A percentile compares a stretch with the other conserved stretches of the same genome.
phyloP scores from a whole-genome alignment of 2,113 vertebrate genomes.

The Beaufortia kweichowensis region DNA sequence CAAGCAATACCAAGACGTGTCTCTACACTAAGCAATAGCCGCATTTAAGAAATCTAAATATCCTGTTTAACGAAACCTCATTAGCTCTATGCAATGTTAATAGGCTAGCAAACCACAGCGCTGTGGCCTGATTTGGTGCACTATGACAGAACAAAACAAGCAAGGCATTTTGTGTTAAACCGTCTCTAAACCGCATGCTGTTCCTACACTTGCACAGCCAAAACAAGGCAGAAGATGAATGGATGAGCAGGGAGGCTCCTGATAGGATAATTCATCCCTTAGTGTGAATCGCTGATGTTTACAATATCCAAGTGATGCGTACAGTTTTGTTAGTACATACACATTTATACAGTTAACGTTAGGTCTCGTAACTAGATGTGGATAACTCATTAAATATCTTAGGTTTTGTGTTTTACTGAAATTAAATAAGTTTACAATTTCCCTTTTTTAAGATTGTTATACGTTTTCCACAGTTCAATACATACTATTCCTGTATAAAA shows the following conservation, averaged over 20 bases:
- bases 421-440: constrained; percentile 11
- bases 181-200: constrained; percentile 68
- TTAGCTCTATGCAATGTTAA: constrained; percentile 67
- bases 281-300: constrained; percentile 18
- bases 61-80: constrained; percentile 66
- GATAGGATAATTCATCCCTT: constrained; percentile 8
- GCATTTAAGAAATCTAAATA: constrained; percentile 63
- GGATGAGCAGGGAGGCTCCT: constrained; percentile 13
- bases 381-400: constrained; percentile 24
- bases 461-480: not conserved
- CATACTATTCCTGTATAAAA: constrained; percentile 28
- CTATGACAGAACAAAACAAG: constrained; percentile 45
- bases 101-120: constrained; percentile 69
- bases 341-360: constrained; percentile 12
- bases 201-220: constrained; percentile 62
- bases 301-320: not conserved
- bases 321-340: constrained; percentile 28
- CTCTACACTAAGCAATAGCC: constrained; percentile 61
- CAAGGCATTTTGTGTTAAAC: constrained; percentile 75
- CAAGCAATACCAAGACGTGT: constrained; percentile 68
- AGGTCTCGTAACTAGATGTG: constrained; percentile 31
- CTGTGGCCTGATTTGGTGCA: constrained; percentile 74
- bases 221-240: constrained; percentile 32
- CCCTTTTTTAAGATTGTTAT: constrained; percentile 15
- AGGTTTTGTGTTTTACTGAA: constrained; percentile 12